Percentiles rank a stretch among this genome's conserved stretches.
These are phyloP conservation scores for Pecten maximus DNA, from an alignment of 2,888 invertebrate genomes.

Conservation along the genomic window DNA sequence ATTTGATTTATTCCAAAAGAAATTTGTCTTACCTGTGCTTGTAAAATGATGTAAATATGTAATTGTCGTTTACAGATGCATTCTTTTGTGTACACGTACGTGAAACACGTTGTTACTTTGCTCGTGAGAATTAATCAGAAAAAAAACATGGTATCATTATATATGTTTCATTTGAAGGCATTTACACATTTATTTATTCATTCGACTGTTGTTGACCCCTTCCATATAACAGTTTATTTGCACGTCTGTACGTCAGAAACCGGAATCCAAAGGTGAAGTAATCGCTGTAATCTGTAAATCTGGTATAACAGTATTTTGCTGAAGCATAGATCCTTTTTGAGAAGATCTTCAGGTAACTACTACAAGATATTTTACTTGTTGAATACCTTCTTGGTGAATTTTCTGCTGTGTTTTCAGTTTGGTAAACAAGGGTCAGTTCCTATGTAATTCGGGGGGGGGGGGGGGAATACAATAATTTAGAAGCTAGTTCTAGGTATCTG, in stretches of 20 bases:
- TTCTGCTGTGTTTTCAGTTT: not conserved
- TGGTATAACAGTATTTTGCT: too few species aligned
- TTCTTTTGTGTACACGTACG: not conserved
- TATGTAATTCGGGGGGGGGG: too few species aligned
- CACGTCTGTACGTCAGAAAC: not conserved
- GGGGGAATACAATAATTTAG: too few species aligned
- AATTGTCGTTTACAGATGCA: not conserved
- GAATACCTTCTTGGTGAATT: not conserved
- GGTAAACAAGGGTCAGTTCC: too few species aligned
- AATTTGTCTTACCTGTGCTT: not conserved
- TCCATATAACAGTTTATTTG: not conserved
- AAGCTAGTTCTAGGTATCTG: too few species aligned
- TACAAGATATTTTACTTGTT: too few species aligned
- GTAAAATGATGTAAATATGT: constrained; percentile 1
- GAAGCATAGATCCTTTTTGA: too few species aligned
- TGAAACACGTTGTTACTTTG: not conserved
- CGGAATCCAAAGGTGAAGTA: not conserved
- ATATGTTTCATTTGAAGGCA: not conserved
- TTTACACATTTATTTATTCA: not conserved
- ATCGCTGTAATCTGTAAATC: not conserved
- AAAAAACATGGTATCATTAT: not conserved
- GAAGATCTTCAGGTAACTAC: too few species aligned
- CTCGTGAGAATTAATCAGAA: constrained; percentile 1
- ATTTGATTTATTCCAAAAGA: not conserved
- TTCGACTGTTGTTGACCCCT: not conserved